A percentile compares a stretch with the other conserved stretches of the same genome.
phyloP scores from a whole-genome alignment of 2,113 vertebrate species.

The Pleuronectes platessa region DNA sequence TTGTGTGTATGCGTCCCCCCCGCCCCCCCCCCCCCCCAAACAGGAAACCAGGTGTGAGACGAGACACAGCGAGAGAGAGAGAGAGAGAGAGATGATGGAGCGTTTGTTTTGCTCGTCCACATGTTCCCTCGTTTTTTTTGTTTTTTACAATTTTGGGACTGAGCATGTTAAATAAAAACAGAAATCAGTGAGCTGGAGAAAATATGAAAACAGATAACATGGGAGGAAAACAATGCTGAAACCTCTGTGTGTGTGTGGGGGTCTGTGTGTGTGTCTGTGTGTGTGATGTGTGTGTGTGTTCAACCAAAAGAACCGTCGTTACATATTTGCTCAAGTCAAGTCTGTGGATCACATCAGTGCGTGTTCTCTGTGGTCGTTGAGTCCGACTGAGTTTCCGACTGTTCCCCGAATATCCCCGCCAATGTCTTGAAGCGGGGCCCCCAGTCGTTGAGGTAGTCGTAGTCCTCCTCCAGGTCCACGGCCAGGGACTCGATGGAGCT shows the following conservation, averaged over 20 bases:
- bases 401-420: constrained; percentile 94
- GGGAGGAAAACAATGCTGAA: constrained; percentile 22
- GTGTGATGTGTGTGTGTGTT: not conserved
- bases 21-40: constrained; percentile 4
- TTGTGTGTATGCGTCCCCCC: constrained; percentile 47
- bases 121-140: constrained; percentile 16
- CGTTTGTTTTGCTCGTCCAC: constrained; percentile 49
- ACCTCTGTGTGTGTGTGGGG: not conserved
- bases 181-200: constrained; percentile 43
- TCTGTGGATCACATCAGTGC: constrained; percentile 75
- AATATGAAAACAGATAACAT: constrained; percentile 34
- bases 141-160: constrained; percentile 67
- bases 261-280: no score
- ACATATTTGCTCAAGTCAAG: constrained; percentile 44
- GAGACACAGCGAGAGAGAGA: constrained; percentile 39
- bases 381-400: constrained; percentile 82
- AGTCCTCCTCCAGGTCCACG: constrained; percentile 90
- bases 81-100: constrained; percentile 58
- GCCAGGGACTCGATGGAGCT: constrained; percentile 92
- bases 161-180: constrained; percentile 34
- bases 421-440: constrained; percentile 96
- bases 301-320: constrained; percentile 46
- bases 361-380: constrained; percentile 72
- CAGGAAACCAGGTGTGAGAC: constrained; percentile 62
- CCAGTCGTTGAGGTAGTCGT: constrained; percentile 94